Conservation (phyloP, 2,113 vertebrate genomes). For the Oreocharis arfaki region DNA sequence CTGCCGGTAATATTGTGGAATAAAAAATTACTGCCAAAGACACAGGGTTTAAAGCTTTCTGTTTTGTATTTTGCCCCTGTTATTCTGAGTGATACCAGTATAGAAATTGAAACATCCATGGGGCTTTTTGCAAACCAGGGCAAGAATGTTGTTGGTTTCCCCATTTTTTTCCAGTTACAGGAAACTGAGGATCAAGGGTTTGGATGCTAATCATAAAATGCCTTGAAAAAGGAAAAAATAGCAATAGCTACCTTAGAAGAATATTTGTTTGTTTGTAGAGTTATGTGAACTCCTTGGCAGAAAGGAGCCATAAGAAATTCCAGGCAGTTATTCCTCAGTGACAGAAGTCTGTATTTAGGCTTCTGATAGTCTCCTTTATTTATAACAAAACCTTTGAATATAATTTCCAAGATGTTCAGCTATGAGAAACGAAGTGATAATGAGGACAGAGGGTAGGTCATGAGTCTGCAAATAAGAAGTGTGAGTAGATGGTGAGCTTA, state of each 20-base stretch:
- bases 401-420: neutral
- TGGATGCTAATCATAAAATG: neutral
- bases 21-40: neutral
- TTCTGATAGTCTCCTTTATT: conserved; percentile 4
- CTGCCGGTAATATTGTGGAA: neutral
- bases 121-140: neutral
- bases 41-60: neutral
- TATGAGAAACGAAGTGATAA: conserved; percentile 67
- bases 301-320: neutral
- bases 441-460: conserved; percentile 67
- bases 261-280: neutral
- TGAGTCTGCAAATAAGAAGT: conserved; percentile 57
- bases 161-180: neutral
- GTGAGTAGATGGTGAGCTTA: conserved; percentile 69
- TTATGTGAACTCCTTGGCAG: neutral
- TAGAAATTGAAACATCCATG: neutral
- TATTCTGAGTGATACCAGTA: neutral
- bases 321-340: neutral
- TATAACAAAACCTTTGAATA: conserved; percentile 39
- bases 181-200: neutral
- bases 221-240: neutral
- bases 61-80: conserved; percentile 5
- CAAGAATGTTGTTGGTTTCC: neutral
- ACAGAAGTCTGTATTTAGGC: neutral
- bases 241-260: neutral